Base-by-base conservation (phyloP, 30 jellyfish, hydroid and myxozoan species). In the Pelagia noctiluca region DNA sequence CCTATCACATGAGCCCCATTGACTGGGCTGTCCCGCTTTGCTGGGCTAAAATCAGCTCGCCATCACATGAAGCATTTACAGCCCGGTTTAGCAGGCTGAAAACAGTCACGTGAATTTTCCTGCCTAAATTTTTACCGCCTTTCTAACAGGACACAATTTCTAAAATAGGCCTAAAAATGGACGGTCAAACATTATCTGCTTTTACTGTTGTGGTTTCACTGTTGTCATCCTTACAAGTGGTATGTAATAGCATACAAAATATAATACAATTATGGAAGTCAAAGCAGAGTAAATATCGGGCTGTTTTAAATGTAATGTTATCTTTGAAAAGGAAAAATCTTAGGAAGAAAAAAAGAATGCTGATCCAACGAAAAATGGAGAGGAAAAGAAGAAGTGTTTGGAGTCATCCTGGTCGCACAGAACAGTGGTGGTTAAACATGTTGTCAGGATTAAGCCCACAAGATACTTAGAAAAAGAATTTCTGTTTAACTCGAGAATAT, bases 361-460 rank as follows among this genome's bases (percentile, higher is more conserved):
- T 25, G 66, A 68, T 28, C 19, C 80, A 25, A 68, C 80, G 80
- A 7, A 21, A 48, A 48, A 48, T 48, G n/a, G 62, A 48, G 62
- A 48, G 62, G 18, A 48, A 48, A n/a, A 48, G n/a, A n/a, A 48
- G 62, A 48, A 48, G 63, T 33, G 13, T 68, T 62, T 68, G 80
- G 80, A 31, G 19, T 19, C 80, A 37, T 68, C 80, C 60, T 68
- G 72, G 80, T 33, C 80, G 63, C 80, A 68, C 80, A 68, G 32
- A 28, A 33, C 32, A n/a, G 63, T 68, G 80, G 80, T 68, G 80
- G 80, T 18, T n/a, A 37, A 68, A 68, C 8, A 3, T 37, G 72
- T 19, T 68, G 3, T 32, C 5, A 19, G 80, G 80, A 4, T n/a
- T n/a, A 23, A 68, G 24, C 47, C 30, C 32, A 11, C 32, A 33